phyloP scores from a whole-genome alignment of 2,797 vertebrate species.

The Alauda arvensis region DNA sequence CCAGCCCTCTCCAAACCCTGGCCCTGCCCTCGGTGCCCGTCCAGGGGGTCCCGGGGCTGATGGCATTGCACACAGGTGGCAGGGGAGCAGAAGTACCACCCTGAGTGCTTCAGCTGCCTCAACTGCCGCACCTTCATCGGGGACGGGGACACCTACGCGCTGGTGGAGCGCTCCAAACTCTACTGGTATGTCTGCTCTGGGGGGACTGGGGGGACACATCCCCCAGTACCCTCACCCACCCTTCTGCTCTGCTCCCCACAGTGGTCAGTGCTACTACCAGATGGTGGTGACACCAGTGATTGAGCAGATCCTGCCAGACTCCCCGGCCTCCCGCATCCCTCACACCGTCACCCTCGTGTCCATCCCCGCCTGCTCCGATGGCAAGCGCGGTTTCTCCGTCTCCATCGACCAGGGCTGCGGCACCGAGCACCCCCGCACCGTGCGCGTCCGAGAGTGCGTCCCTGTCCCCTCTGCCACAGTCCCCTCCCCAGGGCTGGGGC shows the following conservation, averaged over 20 bases:
- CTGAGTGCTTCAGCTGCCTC: conserved; percentile 95
- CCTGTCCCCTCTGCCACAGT: neutral
- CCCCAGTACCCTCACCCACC: neutral
- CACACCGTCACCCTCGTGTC: conserved; percentile 96
- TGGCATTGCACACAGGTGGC: conserved; percentile 79
- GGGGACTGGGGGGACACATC: accelerated
- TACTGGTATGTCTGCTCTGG: conserved; percentile 84
- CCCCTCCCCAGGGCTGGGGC: neutral
- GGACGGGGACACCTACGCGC: conserved; percentile 93
- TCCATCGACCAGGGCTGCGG: conserved; percentile 85
- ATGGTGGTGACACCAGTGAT: conserved; percentile 88
- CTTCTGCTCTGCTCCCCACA: conserved; percentile 4
- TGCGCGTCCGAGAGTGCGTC: conserved; percentile 93
- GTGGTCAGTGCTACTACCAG: conserved; percentile 94
- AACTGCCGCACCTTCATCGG: conserved; percentile 90
- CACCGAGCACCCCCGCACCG: conserved; percentile 81
- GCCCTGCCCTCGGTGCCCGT: accelerated
- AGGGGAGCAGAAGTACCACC: conserved; percentile 97
- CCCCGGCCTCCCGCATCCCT: conserved; percentile 86
- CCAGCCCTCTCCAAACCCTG: accelerated
- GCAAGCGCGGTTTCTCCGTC: conserved; percentile 89
- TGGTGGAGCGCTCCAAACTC: conserved; percentile 96
- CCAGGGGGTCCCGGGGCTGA: accelerated
- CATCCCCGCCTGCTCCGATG: conserved; percentile 87
- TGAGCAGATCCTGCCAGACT: conserved; percentile 83